These are phyloP conservation scores for Chloroclysta siterata DNA, from an alignment of 2,888 invertebrate genomes.

Conservation along the genomic window DNA sequence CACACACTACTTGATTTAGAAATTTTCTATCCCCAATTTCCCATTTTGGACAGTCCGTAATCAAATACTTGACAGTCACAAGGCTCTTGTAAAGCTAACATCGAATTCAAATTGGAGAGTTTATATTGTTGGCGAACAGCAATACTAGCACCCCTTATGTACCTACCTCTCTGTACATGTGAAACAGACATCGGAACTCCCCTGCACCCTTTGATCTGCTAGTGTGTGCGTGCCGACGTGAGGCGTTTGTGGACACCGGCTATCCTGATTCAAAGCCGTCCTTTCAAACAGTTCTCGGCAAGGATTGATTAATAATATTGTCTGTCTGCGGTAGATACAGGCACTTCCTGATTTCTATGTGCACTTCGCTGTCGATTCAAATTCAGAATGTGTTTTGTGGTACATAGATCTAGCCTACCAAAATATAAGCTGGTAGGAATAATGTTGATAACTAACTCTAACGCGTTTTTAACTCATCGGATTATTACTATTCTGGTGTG, in stretches of 20 bases:
- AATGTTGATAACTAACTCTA: no score
- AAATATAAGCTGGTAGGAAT: no score
- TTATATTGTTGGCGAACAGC: constrained; percentile 3
- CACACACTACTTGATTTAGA: no score
- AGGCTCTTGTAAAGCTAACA: background rate
- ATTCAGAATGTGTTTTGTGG: background rate
- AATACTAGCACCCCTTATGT: background rate
- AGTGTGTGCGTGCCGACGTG: constrained; percentile 3
- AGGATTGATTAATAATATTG: background rate
- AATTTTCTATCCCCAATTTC: background rate
- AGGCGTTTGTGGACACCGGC: constrained; percentile 10
- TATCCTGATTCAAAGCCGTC: background rate
- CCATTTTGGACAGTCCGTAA: background rate
- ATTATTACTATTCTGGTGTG: no score
- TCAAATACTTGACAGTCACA: background rate
- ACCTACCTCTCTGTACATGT: background rate
- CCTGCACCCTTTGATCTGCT: constrained; percentile 9
- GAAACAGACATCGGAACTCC: background rate
- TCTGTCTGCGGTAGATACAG: background rate
- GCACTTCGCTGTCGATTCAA: background rate
- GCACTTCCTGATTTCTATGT: background rate
- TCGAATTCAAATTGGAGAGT: background rate
- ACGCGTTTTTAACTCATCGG: no score
- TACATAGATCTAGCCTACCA: background rate
- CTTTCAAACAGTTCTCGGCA: background rate